Base-by-base conservation (phyloP, 2,797 vertebrate genomes). In the Bovichtus variegatus region DNA sequence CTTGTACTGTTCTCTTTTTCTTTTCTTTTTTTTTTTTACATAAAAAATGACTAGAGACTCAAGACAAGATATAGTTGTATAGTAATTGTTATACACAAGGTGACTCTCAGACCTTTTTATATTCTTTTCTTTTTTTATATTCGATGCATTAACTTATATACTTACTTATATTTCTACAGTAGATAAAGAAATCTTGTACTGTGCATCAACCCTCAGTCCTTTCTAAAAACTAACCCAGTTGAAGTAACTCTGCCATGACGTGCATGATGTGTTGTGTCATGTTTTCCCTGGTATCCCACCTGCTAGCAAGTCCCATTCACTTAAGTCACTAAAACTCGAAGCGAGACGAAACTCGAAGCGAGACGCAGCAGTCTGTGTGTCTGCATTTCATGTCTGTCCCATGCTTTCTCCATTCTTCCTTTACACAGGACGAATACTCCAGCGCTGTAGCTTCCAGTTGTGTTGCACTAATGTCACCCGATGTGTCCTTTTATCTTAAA, bases 151-250 rank as follows among this genome's bases (percentile, higher is more conserved):
- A 46, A 61, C n/a, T n/a, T n/a, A n/a, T n/a, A n/a, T n/a, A 6
- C 70, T 5, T 50, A 19, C 3, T 25, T 4, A 7, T 25, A 25
- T 44, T 47, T 60, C 5, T 31, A n/a, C 19, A 34, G 2, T 27
- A 38, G 2, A 50, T 61, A 11, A 23, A n/a, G 53, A 82, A 77
- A 80, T 84, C 81, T 71, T 87, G 82, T 62, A n/a, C 80, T 84
- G 88, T 89, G 90, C 85, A 77, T 85, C 31, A 5, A 44, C 36
- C 46, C 41, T 36, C 38, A 10, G 46, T 61, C 31, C 29, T 46
- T 70, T 27, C 49, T 36, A 95, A 63, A 84, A 63, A 91, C 93
- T 94, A 95, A 94, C 88, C 74, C 73, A 43, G 73, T 77, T 76
- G 31, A 44, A 73, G 60, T 91, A 89, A 92, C 86, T 61, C 44